phyloP scores from a whole-genome alignment of 1,140 invertebrate species.

The Philopotamus ludificatus region DNA sequence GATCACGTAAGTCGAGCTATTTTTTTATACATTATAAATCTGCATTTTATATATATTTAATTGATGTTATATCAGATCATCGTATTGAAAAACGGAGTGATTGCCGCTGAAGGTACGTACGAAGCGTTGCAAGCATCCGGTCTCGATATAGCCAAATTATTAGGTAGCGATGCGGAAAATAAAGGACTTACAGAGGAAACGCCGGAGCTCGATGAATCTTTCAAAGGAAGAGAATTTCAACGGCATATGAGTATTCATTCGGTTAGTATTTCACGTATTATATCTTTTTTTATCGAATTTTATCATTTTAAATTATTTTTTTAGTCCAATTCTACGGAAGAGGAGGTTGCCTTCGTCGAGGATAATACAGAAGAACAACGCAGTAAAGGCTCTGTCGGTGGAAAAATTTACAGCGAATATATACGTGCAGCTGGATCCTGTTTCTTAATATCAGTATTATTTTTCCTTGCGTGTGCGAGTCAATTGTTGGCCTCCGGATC shows the following conservation, averaged over 20 bases:
- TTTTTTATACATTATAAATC: not conserved
- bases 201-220: slow-evolving; percentile 12
- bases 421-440: slow-evolving; percentile 60
- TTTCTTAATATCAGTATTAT: slow-evolving; percentile 52
- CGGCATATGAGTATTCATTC: slow-evolving; percentile 55
- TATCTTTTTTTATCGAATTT: not conserved
- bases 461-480: slow-evolving; percentile 57
- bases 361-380: slow-evolving; percentile 57
- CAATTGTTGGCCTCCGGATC: slow-evolving; percentile 66
- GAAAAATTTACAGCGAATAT: slow-evolving; percentile 61
- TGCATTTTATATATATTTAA: not conserved
- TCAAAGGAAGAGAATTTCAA: slow-evolving; percentile 49
- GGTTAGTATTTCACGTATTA: slow-evolving; percentile 43
- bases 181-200: slow-evolving; percentile 42
- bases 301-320: not conserved
- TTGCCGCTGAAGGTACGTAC: slow-evolving; percentile 62
- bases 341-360: slow-evolving; percentile 55
- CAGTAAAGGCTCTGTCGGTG: slow-evolving; percentile 59
- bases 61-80: slow-evolving; percentile 51
- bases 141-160: slow-evolving; percentile 64
- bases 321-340: slow-evolving; percentile 58
- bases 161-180: slow-evolving; percentile 55
- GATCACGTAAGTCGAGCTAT: slow-evolving; percentile 56
- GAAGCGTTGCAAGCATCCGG: slow-evolving; percentile 62
- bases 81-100: slow-evolving; percentile 61